phyloP scores from a whole-genome alignment of 2,113 vertebrate species.

The Lycaon pictus region DNA sequence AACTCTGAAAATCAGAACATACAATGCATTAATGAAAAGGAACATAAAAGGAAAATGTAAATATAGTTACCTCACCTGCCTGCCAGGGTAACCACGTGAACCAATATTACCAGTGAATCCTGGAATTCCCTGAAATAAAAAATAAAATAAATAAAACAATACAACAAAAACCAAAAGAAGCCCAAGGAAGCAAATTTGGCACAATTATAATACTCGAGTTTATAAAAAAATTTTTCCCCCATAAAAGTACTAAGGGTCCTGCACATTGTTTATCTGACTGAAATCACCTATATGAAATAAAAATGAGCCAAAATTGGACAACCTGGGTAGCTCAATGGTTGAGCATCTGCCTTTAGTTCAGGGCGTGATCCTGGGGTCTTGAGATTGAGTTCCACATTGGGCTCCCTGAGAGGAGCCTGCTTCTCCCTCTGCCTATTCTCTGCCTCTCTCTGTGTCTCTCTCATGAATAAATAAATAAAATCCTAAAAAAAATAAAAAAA shows the following conservation, averaged over 20 bases:
- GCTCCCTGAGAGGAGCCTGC: too few species aligned
- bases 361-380: too few species aligned
- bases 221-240: not conserved
- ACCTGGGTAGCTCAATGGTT: too few species aligned
- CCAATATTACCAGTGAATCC: conserved; percentile 92
- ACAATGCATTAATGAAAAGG: not conserved
- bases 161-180: not conserved
- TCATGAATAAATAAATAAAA: too few species aligned
- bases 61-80: conserved; percentile 99
- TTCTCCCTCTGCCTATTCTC: too few species aligned
- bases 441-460: too few species aligned
- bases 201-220: not conserved
- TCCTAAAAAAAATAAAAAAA: too few species aligned
- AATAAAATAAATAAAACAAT: conserved; percentile 42
- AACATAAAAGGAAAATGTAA: conserved; percentile 69
- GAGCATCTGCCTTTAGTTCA: too few species aligned
- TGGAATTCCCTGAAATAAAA: conserved; percentile 91
- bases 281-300: not conserved
- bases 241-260: not conserved
- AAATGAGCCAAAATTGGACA: not conserved
- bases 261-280: not conserved
- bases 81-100: conserved; percentile 98
- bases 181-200: not conserved
- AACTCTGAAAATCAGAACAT: not conserved
- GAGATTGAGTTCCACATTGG: too few species aligned